These are phyloP conservation scores for Lepus townsendii DNA, from an alignment of 2,797 vertebrate species.

Conservation along the genomic window DNA sequence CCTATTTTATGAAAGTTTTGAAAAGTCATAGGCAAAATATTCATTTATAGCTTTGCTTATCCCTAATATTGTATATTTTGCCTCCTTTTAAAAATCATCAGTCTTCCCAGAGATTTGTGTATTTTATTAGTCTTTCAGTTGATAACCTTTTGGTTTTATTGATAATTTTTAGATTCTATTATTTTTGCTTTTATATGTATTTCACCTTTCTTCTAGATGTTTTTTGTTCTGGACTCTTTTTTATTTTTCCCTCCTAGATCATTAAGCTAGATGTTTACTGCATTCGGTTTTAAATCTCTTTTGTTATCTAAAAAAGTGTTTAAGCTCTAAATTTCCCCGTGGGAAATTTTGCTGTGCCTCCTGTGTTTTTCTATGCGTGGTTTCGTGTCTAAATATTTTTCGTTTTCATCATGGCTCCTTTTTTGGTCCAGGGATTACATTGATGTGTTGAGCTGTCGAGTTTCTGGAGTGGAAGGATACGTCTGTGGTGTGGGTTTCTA, in stretches of 20 bases:
- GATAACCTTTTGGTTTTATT: constrained; percentile 29
- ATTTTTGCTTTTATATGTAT: constrained; percentile 17
- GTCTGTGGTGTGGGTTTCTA: constrained; percentile 48
- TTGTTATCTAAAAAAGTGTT: constrained; percentile 21
- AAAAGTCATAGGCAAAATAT: constrained; percentile 24
- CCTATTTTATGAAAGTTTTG: constrained; percentile 11
- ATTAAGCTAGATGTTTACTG: background rate
- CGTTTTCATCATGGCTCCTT: background rate
- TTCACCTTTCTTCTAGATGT: background rate
- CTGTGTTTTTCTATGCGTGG: background rate
- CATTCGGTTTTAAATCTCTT: constrained; percentile 36
- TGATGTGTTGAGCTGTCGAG: constrained; percentile 22
- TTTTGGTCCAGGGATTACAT: constrained; percentile 57
- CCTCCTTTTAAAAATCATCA: background rate
- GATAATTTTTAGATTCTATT: constrained; percentile 23
- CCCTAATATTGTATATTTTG: background rate
- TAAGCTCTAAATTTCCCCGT: background rate
- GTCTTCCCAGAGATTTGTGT: background rate
- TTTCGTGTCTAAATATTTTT: constrained; percentile 66
- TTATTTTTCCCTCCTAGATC: constrained; percentile 34
- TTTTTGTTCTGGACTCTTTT: background rate
- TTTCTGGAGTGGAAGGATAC: background rate
- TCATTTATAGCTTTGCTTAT: background rate
- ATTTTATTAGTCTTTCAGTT: constrained; percentile 19
- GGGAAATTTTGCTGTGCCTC: background rate